A percentile compares a stretch with the other conserved stretches of the same genome.
These are phyloP conservation scores for Grantiella picta DNA, from an alignment of 2,113 vertebrate genomes.

Conservation along the genomic window DNA sequence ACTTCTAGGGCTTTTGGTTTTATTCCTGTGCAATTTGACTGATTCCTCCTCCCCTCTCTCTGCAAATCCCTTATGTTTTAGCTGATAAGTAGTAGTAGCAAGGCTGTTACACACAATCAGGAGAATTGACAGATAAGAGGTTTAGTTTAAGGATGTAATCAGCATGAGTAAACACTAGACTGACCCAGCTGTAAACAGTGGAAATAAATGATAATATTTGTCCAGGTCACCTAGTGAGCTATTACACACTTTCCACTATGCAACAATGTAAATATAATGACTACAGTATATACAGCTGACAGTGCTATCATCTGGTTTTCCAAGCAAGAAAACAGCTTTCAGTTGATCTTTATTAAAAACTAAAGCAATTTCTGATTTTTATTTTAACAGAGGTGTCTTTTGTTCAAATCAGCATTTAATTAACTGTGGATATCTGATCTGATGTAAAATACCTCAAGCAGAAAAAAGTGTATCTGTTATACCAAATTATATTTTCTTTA, in stretches of 20 bases:
- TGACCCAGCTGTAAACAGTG: conserved; percentile 58
- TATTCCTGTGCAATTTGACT: background rate
- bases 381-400: background rate
- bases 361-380: background rate
- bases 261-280: conserved; percentile 29
- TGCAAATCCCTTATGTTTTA: conserved; percentile 26
- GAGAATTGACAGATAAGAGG: conserved; percentile 57
- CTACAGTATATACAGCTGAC: background rate
- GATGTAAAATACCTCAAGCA: background rate
- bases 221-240: conserved; percentile 52
- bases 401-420: background rate
- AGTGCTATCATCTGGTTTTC: background rate
- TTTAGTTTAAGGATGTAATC: conserved; percentile 68
- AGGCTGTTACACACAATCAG: conserved; percentile 30
- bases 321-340: background rate
- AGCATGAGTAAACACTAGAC: conserved; percentile 53
- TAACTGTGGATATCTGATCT: background rate
- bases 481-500: background rate
- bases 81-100: conserved; percentile 45
- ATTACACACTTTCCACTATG: conserved; percentile 37
- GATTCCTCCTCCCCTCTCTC: background rate
- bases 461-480: background rate
- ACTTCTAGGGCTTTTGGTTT: background rate
- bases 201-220: conserved; percentile 63
- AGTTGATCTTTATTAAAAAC: background rate